A percentile compares a stretch with the other conserved stretches of the same genome.
These are phyloP conservation scores for Siniperca knerii DNA, from an alignment of 2,113 vertebrate species.

Conservation along the genomic window DNA sequence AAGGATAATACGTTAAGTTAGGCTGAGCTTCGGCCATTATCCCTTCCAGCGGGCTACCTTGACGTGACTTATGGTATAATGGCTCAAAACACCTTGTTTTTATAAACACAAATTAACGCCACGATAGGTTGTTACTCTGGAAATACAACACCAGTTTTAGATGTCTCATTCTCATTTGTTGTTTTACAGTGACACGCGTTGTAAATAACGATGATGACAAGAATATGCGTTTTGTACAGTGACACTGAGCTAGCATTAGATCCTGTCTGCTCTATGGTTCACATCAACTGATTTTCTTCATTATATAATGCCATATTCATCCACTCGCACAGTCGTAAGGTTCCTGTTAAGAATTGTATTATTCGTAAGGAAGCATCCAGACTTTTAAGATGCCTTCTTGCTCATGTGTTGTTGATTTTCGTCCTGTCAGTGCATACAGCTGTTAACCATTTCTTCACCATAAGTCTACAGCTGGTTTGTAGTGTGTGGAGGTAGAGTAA, in stretches of 20 bases:
- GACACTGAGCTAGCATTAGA: not conserved
- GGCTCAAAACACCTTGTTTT: too few species aligned
- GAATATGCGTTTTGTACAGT: not conserved
- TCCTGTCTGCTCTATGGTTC: not conserved
- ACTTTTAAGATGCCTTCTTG: not conserved
- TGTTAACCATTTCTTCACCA: not conserved
- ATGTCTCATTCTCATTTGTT: not conserved
- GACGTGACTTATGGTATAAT: not conserved
- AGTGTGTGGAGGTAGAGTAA: not conserved
- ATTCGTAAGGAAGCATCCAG: not conserved
- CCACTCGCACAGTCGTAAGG: not conserved
- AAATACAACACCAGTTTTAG: too few species aligned
- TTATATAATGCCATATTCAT: too few species aligned
- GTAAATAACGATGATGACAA: not conserved
- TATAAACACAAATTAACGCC: not conserved
- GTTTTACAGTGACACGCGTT: not conserved
- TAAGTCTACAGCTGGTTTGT: not conserved
- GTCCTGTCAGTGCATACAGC: not conserved
- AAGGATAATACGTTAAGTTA: not conserved
- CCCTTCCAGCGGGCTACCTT: not conserved
- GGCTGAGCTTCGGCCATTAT: not conserved
- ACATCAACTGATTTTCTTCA: not conserved
- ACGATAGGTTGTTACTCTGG: not conserved
- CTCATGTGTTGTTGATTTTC: not conserved
- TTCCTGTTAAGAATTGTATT: not conserved